Evolutionary conservation across 2,888 invertebrate genomes (phyloP).

Genomic region (Trypoxylon attenuatum): DNA sequence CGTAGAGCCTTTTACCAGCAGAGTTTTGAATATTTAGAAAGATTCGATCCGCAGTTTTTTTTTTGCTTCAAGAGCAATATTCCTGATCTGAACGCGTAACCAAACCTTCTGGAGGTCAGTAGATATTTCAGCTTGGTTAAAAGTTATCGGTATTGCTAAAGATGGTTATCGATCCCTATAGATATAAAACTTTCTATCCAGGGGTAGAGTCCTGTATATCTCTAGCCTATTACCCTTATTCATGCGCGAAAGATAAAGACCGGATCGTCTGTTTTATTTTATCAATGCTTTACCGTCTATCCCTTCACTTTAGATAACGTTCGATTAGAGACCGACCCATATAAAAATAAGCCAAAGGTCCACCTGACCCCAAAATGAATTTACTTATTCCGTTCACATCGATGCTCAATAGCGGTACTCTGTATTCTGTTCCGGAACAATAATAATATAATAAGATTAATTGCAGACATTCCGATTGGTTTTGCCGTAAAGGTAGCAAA

Average conservation of each 20-base stretch:
- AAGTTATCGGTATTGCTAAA: conserved; percentile 50
- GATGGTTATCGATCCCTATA: conserved; percentile 39
- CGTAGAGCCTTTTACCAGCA: conserved; percentile 36
- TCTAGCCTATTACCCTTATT: conserved; percentile 33
- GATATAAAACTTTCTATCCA: conserved; percentile 29
- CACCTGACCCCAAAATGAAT: neutral
- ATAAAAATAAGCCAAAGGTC: neutral
- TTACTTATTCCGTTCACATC: neutral
- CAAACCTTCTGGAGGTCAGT: conserved; percentile 17
- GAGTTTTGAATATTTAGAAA: conserved; percentile 8
- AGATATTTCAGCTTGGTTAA: conserved; percentile 38
- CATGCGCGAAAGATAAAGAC: conserved; percentile 43
- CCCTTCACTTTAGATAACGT: neutral
- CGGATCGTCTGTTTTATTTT: conserved; percentile 30
- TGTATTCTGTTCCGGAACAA: neutral
- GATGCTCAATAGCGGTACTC: neutral
- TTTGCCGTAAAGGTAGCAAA: too few species aligned
- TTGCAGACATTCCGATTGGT: too few species aligned
- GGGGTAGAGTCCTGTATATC: conserved; percentile 18
- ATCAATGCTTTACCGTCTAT: conserved; percentile 12
- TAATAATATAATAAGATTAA: too few species aligned
- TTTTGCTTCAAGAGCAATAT: conserved; percentile 21
- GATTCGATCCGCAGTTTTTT: conserved; percentile 15
- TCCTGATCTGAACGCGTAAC: conserved; percentile 18
- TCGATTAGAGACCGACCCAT: conserved; percentile 2